Conservation (phyloP, 2,888 invertebrate genomes). For the Achlya flavicornis region DNA sequence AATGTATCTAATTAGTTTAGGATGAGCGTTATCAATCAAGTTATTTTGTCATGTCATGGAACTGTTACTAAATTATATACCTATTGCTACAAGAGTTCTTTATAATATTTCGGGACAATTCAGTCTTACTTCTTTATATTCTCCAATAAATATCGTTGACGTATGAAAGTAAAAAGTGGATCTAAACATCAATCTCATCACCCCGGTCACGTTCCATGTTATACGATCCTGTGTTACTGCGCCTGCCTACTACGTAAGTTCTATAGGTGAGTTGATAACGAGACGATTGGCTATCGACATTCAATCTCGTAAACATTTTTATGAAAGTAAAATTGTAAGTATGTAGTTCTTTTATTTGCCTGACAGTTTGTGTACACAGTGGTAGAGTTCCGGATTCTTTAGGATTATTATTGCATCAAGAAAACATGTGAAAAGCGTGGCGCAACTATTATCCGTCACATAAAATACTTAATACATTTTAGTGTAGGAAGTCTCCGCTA, state of each 20-base stretch:
- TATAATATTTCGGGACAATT: no score
- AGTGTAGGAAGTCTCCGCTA: constrained; percentile 64
- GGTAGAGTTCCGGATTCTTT: constrained; percentile 35
- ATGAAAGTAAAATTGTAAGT: constrained; percentile 20
- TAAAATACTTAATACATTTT: constrained; percentile 73
- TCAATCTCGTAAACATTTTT: constrained; percentile 57
- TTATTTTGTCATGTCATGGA: no score
- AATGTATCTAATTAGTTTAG: no score
- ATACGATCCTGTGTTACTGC: constrained; percentile 54
- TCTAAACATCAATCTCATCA: constrained; percentile 31
- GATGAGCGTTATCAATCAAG: no score
- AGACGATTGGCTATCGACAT: constrained; percentile 51
- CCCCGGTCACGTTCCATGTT: constrained; percentile 66
- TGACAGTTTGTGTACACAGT: background rate
- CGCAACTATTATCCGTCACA: constrained; percentile 72
- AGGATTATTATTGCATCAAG: constrained; percentile 50
- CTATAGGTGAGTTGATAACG: constrained; percentile 48
- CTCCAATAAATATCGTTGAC: background rate
- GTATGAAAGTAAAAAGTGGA: constrained; percentile 23
- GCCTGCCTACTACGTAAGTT: constrained; percentile 42
- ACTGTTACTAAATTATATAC: no score
- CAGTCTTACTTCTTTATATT: background rate
- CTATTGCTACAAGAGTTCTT: no score
- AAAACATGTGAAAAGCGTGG: constrained; percentile 80
- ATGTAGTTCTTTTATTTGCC: constrained; percentile 2